A percentile compares a stretch with the other conserved stretches of the same genome.
Evolutionary conservation across 1,140 invertebrate species (phyloP).

Genomic region (Stegodyphus mimosarum): DNA sequence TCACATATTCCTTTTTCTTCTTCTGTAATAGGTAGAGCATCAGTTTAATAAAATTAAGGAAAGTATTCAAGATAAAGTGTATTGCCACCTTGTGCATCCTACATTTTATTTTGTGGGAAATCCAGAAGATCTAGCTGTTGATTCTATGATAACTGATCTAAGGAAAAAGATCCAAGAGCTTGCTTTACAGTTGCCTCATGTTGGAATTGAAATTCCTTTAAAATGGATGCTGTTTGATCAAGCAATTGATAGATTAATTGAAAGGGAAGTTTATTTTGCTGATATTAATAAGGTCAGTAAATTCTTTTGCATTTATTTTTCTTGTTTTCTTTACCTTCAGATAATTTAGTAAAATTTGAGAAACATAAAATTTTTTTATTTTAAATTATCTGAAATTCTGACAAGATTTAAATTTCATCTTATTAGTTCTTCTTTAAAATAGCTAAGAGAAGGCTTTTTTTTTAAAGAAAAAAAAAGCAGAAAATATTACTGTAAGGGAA

Average conservation of each 20-base stretch:
- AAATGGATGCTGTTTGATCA: slow-evolving; percentile 70
- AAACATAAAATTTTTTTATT: too few relatives aligned
- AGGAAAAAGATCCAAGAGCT: slow-evolving; percentile 66
- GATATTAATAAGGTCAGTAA: slow-evolving; percentile 64
- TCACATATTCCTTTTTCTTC: background rate
- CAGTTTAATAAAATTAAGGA: slow-evolving; percentile 60
- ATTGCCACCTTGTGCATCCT: slow-evolving; percentile 37
- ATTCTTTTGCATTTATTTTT: too few relatives aligned
- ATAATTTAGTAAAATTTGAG: too few relatives aligned
- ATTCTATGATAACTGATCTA: slow-evolving; percentile 64
- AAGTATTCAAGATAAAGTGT: slow-evolving; percentile 47
- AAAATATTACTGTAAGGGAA: too few relatives aligned
- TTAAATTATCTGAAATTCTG: too few relatives aligned
- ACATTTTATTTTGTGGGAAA: slow-evolving; percentile 47
- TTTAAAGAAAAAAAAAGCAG: too few relatives aligned
- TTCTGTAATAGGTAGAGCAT: slow-evolving; percentile 41
- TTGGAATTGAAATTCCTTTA: slow-evolving; percentile 69
- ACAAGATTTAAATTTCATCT: too few relatives aligned
- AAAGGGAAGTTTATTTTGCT: slow-evolving; percentile 66
- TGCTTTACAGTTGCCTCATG: slow-evolving; percentile 67
- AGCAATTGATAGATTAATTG: slow-evolving; percentile 66
- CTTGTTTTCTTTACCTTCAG: too few relatives aligned
- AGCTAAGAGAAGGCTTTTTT: too few relatives aligned
- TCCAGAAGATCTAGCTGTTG: slow-evolving; percentile 32
- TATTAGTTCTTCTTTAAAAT: too few relatives aligned